These are phyloP conservation scores for Carcinoscorpius rotundicauda DNA, from an alignment of 1,140 invertebrate species.

Conservation along the genomic window DNA sequence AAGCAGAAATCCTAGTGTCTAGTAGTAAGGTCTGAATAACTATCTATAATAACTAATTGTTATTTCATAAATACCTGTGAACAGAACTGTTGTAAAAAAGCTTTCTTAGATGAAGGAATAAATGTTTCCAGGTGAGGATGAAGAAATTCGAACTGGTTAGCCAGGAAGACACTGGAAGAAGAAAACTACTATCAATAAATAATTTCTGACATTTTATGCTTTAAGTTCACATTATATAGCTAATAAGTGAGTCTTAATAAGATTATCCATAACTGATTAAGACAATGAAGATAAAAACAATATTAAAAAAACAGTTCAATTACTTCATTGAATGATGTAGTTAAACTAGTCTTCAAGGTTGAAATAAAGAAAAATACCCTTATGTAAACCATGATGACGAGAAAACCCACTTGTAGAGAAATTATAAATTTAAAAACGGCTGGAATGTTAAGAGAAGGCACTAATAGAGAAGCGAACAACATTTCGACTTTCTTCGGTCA, in stretches of 20 bases:
- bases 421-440: no score
- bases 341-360: no score
- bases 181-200: slow-evolving; percentile 4
- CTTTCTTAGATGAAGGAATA: slow-evolving; percentile 39
- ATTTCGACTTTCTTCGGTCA: no score
- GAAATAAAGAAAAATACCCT: no score
- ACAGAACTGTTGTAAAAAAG: slow-evolving; percentile 61
- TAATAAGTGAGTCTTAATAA: not conserved
- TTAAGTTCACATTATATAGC: slow-evolving; percentile 5
- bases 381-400: no score
- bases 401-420: no score
- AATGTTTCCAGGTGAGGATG: slow-evolving; percentile 67
- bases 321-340: not conserved
- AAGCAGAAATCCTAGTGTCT: no score
- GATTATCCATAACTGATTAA: no score
- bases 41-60: not conserved
- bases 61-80: slow-evolving; percentile 25
- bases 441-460: no score
- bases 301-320: not conserved
- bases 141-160: slow-evolving; percentile 70
- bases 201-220: not conserved
- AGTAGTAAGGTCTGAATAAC: not conserved
- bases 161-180: slow-evolving; percentile 55
- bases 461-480: no score
- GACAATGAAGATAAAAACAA: no score